A percentile compares a stretch with the other conserved stretches of the same genome.
Evolutionary conservation across 2,797 vertebrate species (phyloP).

Genomic region (Cryptoblepharus egeriae): DNA sequence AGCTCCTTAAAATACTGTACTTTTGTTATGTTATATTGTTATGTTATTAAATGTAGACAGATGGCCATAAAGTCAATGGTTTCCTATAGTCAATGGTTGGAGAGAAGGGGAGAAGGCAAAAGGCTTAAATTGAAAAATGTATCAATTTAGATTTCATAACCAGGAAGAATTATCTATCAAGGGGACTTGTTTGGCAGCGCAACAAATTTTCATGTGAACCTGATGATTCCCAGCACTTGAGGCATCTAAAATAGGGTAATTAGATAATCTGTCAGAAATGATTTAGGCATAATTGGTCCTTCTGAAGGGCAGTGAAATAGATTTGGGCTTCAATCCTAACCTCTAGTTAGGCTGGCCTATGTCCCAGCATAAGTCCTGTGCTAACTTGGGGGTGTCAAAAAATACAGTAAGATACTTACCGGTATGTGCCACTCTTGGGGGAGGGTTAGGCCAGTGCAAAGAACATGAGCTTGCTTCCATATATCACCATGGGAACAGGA

Average conservation of each 20-base stretch:
- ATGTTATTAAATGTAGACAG: background rate
- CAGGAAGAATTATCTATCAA: conserved; percentile 4
- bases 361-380: too few relatives aligned
- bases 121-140: background rate
- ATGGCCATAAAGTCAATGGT: background rate
- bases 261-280: conserved; percentile 20
- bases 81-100: background rate
- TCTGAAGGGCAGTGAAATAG: background rate
- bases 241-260: background rate
- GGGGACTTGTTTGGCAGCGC: background rate
- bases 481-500: too few relatives aligned
- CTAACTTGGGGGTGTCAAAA: too few relatives aligned
- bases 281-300: conserved; percentile 17
- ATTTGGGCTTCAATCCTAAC: too few relatives aligned
- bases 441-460: too few relatives aligned
- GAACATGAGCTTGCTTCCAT: too few relatives aligned
- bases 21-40: background rate
- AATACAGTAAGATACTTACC: too few relatives aligned
- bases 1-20: background rate
- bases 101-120: background rate
- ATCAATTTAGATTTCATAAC: conserved; percentile 7
- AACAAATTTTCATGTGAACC: background rate
- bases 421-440: too few relatives aligned
- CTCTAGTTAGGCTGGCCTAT: too few relatives aligned
- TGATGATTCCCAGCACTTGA: background rate